Conservation (phyloP, 2,888 invertebrate genomes). For the Polyploca ridens region DNA sequence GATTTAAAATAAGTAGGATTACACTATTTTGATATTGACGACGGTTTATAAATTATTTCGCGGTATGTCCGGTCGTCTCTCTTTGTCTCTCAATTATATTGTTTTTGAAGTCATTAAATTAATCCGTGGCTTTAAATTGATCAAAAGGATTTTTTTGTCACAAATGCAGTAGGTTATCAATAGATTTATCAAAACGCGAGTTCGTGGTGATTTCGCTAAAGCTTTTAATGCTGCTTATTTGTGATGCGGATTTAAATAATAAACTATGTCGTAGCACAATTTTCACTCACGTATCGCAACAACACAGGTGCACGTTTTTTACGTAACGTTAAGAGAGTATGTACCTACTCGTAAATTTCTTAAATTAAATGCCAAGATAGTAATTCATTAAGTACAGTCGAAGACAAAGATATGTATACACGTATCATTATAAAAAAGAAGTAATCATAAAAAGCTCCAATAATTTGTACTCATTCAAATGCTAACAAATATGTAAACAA, state of each 20-base stretch:
- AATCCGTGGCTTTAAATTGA: conserved; percentile 57
- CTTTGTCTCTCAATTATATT: conserved; percentile 63
- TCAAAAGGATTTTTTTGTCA: conserved; percentile 40
- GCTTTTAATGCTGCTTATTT: neutral
- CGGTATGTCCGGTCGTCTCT: conserved; percentile 78
- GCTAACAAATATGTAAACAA: no score
- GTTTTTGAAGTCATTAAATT: conserved; percentile 61
- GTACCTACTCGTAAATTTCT: neutral
- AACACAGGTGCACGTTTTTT: neutral
- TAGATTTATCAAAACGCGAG: conserved; percentile 25
- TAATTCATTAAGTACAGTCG: neutral
- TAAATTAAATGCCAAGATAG: neutral
- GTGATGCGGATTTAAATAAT: neutral
- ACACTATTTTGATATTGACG: conserved; percentile 75
- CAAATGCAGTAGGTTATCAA: conserved; percentile 34
- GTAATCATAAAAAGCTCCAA: no score
- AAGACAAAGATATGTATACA: no score
- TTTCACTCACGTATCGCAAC: neutral
- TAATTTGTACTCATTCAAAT: no score
- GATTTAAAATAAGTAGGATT: conserved; percentile 43
- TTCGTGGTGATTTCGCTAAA: neutral
- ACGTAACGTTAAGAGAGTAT: neutral
- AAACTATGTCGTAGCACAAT: neutral
- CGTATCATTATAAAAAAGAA: no score
- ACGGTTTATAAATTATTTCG: conserved; percentile 75